A percentile compares a stretch with the other conserved stretches of the same genome.
Conservation (phyloP, 2,797 vertebrate species). For the Pangasius djambal region DNA sequence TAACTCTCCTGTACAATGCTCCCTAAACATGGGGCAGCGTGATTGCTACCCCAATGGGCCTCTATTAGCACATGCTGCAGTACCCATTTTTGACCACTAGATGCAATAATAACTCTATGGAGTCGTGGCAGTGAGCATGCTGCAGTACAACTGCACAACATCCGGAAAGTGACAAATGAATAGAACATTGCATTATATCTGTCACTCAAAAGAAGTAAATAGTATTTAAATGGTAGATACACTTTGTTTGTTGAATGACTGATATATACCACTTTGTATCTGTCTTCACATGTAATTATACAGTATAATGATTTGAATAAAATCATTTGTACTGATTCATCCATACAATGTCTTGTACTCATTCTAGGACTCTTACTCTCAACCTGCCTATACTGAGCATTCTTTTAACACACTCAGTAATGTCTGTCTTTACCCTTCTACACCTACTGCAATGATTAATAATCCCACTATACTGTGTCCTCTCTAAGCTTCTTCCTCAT, state of each 20-base stretch:
- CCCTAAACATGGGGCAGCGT: neutral
- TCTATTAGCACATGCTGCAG: neutral
- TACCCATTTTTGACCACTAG: neutral
- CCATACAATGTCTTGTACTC: no score
- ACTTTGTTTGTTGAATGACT: neutral
- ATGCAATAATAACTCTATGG: neutral
- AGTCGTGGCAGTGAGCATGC: neutral
- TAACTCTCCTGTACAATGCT: neutral
- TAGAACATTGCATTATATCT: neutral
- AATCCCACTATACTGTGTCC: no score
- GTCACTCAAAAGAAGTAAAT: neutral
- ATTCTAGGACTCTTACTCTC: no score
- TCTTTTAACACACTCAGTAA: no score
- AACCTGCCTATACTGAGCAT: no score
- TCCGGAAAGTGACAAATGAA: neutral
- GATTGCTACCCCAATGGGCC: neutral
- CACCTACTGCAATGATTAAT: no score
- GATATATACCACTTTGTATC: neutral
- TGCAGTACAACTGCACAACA: neutral
- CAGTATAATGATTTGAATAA: no score
- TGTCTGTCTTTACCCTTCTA: no score
- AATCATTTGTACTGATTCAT: no score
- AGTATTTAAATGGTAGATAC: neutral
- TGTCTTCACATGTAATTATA: neutral
- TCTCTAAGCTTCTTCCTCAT: no score